Evolutionary conservation across 2,113 vertebrate genomes (phyloP).

Genomic region (Indicator indicator): DNA sequence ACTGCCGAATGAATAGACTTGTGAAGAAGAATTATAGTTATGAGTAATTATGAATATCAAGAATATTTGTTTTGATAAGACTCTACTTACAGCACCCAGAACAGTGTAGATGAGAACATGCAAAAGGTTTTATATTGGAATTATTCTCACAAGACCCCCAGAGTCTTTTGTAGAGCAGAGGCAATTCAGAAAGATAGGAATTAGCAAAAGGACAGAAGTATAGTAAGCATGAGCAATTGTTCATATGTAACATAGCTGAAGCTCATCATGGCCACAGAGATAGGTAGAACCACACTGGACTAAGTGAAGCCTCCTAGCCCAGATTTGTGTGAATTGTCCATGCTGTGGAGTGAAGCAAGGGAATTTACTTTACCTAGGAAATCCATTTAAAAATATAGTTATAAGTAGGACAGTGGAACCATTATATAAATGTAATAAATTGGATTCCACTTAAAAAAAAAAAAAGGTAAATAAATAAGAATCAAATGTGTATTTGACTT

Average conservation of each 20-base stretch:
- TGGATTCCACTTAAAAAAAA: neutral
- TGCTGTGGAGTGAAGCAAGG: neutral
- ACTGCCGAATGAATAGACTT: neutral
- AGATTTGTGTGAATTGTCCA: neutral
- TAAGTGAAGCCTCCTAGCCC: neutral
- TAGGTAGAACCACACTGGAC: neutral
- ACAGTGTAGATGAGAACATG: neutral
- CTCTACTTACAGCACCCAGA: neutral
- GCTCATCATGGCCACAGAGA: neutral
- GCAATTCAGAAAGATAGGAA: neutral
- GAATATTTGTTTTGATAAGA: neutral
- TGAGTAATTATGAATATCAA: neutral
- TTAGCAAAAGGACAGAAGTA: neutral
- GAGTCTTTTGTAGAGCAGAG: neutral
- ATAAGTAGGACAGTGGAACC: fast-evolving
- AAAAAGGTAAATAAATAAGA: neutral
- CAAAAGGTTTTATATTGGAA: neutral
- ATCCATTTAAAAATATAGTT: neutral
- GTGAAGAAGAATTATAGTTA: neutral
- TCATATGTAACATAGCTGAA: neutral
- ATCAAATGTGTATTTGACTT: neutral
- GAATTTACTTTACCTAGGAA: neutral
- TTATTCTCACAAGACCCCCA: neutral
- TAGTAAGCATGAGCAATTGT: fast-evolving
- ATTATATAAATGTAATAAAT: neutral